Evolutionary conservation across 2,888 invertebrate genomes (phyloP), one percentile per base, ranked within the genome.

Genomic region (Iselma pallidipennis): DNA sequence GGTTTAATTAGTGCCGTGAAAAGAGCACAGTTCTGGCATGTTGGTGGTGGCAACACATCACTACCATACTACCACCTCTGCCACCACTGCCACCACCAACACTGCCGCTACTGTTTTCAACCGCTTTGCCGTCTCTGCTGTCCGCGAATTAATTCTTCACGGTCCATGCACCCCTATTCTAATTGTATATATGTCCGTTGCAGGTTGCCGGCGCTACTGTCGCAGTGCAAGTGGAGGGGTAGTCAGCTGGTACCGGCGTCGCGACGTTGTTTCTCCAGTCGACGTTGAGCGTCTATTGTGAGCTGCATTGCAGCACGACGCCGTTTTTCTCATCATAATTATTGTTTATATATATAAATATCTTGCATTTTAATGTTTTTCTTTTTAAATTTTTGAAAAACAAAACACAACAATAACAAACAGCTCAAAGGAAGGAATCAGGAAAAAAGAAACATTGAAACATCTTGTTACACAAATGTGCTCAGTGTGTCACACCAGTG

Each of bases 241-340:
- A 74, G 76, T 79, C 79, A 78, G 79, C 81, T 81, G 81, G 80
- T 78, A 79, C 81, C 80, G 82, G 81, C 83, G 81, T 82, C 84
- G 82, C 83, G 82, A 79, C 80, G 81, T 77, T 77, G 81, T 80
- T 83, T 82, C 81, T 78, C 81, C 83, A 85, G 84, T 84, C 84
- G 84, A 83, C 83, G 83, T 81, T 83, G 81, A 82, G 81, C 82
- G 81, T 81, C 82, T 79, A 76, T 77, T 82, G 16, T 53, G 42
- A 56, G 29, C 52, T 63, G 63, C 59, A 52, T 55, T 57, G 63
- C 55, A 51, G 26, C 48, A 50, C 49, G 62, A 57, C 61, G 61
- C 45, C 61, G 54, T 53, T 57, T 66, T 7, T 37, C 37, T 1
- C 59, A 29, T 37, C 42, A 55, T 61, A 56, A 59, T 57, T 49